Evolutionary conservation across 2,113 vertebrate species (phyloP).

Genomic region (Empidonax alnorum): DNA sequence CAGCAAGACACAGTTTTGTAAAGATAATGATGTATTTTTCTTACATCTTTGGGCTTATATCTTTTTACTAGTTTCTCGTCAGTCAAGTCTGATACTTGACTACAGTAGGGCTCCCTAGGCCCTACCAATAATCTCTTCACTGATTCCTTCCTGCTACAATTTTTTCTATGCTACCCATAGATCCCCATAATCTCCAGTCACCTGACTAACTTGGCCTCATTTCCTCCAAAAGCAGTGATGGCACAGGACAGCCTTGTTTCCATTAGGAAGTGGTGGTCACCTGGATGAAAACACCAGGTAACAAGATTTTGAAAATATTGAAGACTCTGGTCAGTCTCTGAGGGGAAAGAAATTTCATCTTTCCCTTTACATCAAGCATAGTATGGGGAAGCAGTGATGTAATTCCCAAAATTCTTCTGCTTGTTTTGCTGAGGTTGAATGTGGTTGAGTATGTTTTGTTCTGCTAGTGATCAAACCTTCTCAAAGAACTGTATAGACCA

Average conservation of each 20-base stretch:
- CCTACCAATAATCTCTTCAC: background rate
- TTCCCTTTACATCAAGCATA: background rate
- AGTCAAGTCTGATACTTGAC: background rate
- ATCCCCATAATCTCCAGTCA: background rate
- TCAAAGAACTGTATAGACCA: background rate
- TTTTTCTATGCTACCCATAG: background rate
- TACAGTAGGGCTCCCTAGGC: background rate
- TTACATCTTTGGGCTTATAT: background rate
- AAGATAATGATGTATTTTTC: background rate
- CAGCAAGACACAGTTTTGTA: background rate
- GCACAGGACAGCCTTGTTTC: background rate
- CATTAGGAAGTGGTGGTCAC: background rate
- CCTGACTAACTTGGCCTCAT: background rate
- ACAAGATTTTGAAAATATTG: background rate
- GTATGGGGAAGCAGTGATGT: background rate
- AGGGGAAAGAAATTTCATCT: background rate
- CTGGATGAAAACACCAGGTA: background rate
- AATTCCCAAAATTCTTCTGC: background rate
- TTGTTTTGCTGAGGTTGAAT: background rate
- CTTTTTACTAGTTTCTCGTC: background rate
- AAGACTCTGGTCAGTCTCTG: background rate
- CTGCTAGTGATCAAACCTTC: background rate
- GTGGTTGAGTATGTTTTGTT: background rate
- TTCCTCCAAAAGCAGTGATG: background rate
- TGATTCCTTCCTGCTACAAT: background rate